A percentile compares a stretch with the other conserved stretches of the same genome.
phyloP scores from a whole-genome alignment of 2,113 vertebrate species.

The Dicentrarchus labrax region DNA sequence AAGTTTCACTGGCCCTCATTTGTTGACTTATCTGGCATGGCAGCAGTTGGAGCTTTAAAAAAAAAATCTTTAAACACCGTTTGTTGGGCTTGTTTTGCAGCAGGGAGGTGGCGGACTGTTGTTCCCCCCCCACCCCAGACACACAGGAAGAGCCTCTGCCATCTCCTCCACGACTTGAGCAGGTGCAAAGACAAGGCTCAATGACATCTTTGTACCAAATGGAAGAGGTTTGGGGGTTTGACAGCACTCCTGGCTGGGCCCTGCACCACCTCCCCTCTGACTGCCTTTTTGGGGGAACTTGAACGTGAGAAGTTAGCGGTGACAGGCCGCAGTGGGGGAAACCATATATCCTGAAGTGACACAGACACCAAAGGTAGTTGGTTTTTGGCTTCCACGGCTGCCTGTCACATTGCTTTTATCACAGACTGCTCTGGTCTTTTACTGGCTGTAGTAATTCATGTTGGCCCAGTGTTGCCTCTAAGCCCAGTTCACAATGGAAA shows the following conservation, averaged over 20 bases:
- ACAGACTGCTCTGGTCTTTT: slow-evolving; percentile 37
- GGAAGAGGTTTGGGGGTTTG: slow-evolving; percentile 50
- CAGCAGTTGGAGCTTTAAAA: slow-evolving; percentile 27
- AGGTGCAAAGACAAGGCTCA: slow-evolving; percentile 77
- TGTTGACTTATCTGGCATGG: slow-evolving; percentile 72
- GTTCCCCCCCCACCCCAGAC: background rate
- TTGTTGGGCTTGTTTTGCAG: slow-evolving; percentile 40
- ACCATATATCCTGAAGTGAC: slow-evolving; percentile 59
- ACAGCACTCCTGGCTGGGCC: slow-evolving; percentile 13
- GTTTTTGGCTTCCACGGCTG: slow-evolving; percentile 40
- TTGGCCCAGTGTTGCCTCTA: slow-evolving; percentile 14
- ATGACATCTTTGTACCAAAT: slow-evolving; percentile 73
- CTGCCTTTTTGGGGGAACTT: slow-evolving; percentile 30
- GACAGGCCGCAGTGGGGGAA: slow-evolving; percentile 34
- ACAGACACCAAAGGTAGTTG: slow-evolving; percentile 62
- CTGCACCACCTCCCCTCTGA: slow-evolving; percentile 19
- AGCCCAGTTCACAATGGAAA: slow-evolving; percentile 33
- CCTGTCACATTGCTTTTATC: slow-evolving; percentile 35
- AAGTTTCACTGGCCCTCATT: slow-evolving; percentile 59
- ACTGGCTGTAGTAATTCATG: slow-evolving; percentile 51
- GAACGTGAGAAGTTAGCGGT: slow-evolving; percentile 44
- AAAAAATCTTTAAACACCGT: slow-evolving; percentile 14
- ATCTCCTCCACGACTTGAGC: slow-evolving; percentile 51
- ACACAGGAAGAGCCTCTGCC: slow-evolving; percentile 70
- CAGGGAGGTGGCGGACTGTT: slow-evolving; percentile 15